phyloP scores from a whole-genome alignment of 2,888 invertebrate genomes.

The Eudasyphora cyanicolor region DNA sequence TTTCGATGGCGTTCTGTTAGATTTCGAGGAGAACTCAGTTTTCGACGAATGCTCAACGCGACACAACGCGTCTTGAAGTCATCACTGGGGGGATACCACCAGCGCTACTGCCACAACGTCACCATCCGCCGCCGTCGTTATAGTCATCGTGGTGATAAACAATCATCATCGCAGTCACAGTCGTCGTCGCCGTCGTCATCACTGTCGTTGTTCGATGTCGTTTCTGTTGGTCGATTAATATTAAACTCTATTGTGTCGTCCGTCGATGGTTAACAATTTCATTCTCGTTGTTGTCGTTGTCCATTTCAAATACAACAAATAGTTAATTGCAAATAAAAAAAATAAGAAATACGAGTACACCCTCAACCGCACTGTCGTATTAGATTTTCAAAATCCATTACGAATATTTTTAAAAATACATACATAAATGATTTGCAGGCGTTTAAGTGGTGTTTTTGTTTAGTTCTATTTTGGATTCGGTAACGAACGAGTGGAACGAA shows the following conservation, averaged over 20 bases:
- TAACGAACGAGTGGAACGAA: neutral
- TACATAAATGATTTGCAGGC: neutral
- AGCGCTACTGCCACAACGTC: too few relatives aligned
- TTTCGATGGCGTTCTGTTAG: constrained; percentile 8
- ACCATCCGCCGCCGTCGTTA: neutral
- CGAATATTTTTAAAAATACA: constrained; percentile 10
- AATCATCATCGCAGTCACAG: neutral
- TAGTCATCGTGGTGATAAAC: neutral
- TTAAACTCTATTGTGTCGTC: constrained; percentile 34
- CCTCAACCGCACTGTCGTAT: too few relatives aligned
- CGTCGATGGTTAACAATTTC: constrained; percentile 26
- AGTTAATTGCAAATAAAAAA: constrained; percentile 2
- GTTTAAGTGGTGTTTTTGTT: constrained; percentile 4
- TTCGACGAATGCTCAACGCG: constrained; percentile 54
- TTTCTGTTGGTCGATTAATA: constrained; percentile 11
- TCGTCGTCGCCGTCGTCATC: neutral
- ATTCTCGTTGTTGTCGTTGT: neutral
- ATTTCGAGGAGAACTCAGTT: constrained; percentile 50
- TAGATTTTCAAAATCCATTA: neutral
- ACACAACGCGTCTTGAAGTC: constrained; percentile 53
- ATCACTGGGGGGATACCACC: neutral
- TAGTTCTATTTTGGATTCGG: neutral
- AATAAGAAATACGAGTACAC: neutral
- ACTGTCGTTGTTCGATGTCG: neutral
- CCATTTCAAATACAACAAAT: constrained; percentile 22